A percentile compares a stretch with the other conserved stretches of the same genome.
phyloP scores from a whole-genome alignment of 2,888 invertebrate species.

The Labia minor region DNA sequence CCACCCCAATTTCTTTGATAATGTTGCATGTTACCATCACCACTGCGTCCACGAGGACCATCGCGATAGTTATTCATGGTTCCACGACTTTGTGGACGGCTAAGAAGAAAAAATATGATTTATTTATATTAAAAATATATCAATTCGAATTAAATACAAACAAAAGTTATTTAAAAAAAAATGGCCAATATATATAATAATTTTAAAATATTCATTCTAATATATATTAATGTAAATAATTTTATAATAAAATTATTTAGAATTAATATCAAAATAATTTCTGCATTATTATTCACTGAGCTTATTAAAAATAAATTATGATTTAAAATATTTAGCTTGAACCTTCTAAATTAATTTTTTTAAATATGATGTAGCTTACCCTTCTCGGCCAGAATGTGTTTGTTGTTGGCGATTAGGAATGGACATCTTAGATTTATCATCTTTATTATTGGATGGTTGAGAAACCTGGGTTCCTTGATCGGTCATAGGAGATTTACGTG shows the following conservation, averaged over 20 bases:
- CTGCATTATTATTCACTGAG: too few species aligned
- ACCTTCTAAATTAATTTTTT: too few species aligned
- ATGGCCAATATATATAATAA: too few species aligned
- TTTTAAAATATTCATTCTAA: too few species aligned
- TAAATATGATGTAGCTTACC: too few species aligned
- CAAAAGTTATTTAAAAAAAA: too few species aligned
- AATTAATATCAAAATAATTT: too few species aligned
- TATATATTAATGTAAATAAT: too few species aligned
- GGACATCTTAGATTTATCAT: slow-evolving; percentile 14
- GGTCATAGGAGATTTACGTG: slow-evolving; percentile 72
- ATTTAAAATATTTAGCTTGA: too few species aligned
- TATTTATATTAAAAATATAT: neutral
- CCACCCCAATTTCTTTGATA: slow-evolving; percentile 35
- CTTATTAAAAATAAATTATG: too few species aligned
- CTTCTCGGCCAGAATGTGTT: neutral
- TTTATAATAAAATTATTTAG: too few species aligned
- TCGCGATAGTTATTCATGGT: neutral
- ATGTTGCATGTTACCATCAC: slow-evolving; percentile 25
- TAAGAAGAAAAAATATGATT: neutral
- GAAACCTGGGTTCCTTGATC: slow-evolving; percentile 70
- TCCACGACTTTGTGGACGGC: slow-evolving; percentile 13
- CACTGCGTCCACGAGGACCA: slow-evolving; percentile 1
- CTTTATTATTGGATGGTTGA: slow-evolving; percentile 20
- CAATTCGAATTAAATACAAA: too few species aligned
- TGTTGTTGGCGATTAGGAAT: neutral